Evolutionary conservation across 2,888 invertebrate species (phyloP).

Genomic region (Cybosia mesomella): DNA sequence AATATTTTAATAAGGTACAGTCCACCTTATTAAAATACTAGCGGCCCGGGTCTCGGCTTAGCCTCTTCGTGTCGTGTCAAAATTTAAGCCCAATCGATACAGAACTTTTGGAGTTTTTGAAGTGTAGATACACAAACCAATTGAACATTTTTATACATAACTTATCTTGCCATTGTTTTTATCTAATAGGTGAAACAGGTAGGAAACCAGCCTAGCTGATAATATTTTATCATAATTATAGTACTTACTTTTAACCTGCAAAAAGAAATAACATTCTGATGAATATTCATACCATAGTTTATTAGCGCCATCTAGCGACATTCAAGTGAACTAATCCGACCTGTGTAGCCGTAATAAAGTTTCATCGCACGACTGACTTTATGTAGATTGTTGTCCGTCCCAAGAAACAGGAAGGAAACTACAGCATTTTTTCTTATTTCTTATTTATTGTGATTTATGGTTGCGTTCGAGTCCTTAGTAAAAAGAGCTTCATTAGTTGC

Average conservation of each 20-base stretch:
- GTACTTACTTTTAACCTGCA: not conserved
- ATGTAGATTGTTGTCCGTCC: constrained; percentile 29
- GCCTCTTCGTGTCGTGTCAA: no score
- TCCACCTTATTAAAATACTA: no score
- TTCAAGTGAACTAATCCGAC: constrained; percentile 32
- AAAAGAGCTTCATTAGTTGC: not conserved
- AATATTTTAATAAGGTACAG: no score
- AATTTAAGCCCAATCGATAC: no score
- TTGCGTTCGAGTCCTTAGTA: not conserved
- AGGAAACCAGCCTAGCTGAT: no score
- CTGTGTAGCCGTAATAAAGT: constrained; percentile 34
- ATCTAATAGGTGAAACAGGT: no score
- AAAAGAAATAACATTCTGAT: not conserved
- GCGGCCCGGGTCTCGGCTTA: no score
- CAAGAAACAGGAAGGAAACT: constrained; percentile 29
- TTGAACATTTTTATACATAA: no score
- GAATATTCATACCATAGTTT: constrained; percentile 2
- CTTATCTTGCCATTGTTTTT: no score
- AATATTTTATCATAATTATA: not conserved
- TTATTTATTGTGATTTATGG: constrained; percentile 36
- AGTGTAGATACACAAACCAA: no score
- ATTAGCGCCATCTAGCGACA: constrained; percentile 43
- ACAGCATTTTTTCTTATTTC: constrained; percentile 24
- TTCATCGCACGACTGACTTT: constrained; percentile 39
- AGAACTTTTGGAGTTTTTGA: no score